Evolutionary conservation across 64 coral and sea anemone genomes (phyloP).

Genomic region (Cladopsammia gracilis): DNA sequence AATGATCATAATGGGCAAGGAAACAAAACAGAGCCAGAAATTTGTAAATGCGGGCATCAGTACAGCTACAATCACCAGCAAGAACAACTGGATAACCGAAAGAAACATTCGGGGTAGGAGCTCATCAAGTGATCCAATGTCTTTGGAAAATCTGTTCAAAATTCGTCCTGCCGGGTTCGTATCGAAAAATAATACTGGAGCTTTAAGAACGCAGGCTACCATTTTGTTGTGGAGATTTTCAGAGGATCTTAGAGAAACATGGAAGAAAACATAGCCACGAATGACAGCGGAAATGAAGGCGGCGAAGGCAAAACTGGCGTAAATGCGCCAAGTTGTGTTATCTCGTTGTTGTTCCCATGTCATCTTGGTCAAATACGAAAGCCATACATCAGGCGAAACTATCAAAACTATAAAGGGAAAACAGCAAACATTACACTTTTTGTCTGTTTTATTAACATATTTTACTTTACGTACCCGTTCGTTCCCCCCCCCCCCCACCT

Average conservation of each 20-base stretch:
- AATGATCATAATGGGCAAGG: not conserved
- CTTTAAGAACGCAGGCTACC: slow-evolving; percentile 22
- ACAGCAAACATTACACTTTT: not conserved
- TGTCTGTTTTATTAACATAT: no score
- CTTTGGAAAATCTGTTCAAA: slow-evolving; percentile 58
- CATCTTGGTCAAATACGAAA: slow-evolving; percentile 13
- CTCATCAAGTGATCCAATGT: slow-evolving; percentile 47
- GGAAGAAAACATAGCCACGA: slow-evolving; percentile 27
- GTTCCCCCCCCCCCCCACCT: no score
- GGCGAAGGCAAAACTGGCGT: not conserved
- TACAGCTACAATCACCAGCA: slow-evolving; percentile 21
- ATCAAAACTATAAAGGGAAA: not conserved
- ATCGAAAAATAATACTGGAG: slow-evolving; percentile 50
- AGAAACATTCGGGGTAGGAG: slow-evolving; percentile 26
- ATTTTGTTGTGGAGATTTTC: slow-evolving; percentile 38
- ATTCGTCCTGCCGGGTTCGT: slow-evolving; percentile 49
- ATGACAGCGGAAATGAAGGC: slow-evolving; percentile 11
- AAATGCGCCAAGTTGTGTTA: not conserved
- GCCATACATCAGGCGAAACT: slow-evolving; percentile 22
- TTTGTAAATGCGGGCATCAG: slow-evolving; percentile 35
- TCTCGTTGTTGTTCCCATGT: not conserved
- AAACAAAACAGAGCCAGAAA: slow-evolving; percentile 6
- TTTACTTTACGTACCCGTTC: no score
- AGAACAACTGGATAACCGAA: slow-evolving; percentile 7
- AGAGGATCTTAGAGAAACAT: not conserved